Percentiles rank a stretch among this genome's conserved stretches.
These are phyloP conservation scores for Altica lythri DNA, from an alignment of 2,888 invertebrate genomes.

Conservation along the genomic window DNA sequence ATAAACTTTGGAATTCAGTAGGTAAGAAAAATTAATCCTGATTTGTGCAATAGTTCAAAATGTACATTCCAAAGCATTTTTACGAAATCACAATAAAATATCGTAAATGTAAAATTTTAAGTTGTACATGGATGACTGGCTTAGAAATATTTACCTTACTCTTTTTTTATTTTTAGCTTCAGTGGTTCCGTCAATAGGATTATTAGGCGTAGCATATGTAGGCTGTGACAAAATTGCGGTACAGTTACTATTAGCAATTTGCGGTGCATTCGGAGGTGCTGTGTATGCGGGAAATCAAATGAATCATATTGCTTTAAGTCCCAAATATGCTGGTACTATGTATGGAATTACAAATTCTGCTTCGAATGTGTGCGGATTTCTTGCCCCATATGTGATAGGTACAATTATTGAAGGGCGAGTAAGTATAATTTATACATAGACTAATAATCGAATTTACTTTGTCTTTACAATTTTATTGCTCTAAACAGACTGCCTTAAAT, in stretches of 20 bases:
- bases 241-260: slow-evolving; percentile 70
- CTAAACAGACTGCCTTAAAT: too few species aligned
- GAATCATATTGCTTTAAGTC: slow-evolving; percentile 83
- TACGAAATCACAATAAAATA: too few species aligned
- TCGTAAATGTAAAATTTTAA: too few species aligned
- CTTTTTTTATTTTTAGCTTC: slow-evolving; percentile 60
- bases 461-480: too few species aligned
- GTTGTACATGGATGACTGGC: too few species aligned
- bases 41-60: too few species aligned
- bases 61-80: too few species aligned
- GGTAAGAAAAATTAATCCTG: slow-evolving; percentile 54
- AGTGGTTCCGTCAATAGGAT: slow-evolving; percentile 73
- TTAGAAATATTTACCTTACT: too few species aligned
- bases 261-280: slow-evolving; percentile 78
- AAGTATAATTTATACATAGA: slow-evolving; percentile 45
- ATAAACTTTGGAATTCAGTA: slow-evolving; percentile 80
- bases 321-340: slow-evolving; percentile 82
- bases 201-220: slow-evolving; percentile 79
- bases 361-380: slow-evolving; percentile 80
- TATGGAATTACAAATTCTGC: slow-evolving; percentile 85
- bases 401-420: slow-evolving; percentile 72
- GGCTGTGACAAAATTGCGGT: slow-evolving; percentile 75
- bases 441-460: too few species aligned
- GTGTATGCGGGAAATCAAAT: slow-evolving; percentile 81
- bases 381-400: slow-evolving; percentile 80